Evolutionary conservation across 1,140 invertebrate genomes (phyloP).

Genomic region (Drosophila kurseongensis): DNA sequence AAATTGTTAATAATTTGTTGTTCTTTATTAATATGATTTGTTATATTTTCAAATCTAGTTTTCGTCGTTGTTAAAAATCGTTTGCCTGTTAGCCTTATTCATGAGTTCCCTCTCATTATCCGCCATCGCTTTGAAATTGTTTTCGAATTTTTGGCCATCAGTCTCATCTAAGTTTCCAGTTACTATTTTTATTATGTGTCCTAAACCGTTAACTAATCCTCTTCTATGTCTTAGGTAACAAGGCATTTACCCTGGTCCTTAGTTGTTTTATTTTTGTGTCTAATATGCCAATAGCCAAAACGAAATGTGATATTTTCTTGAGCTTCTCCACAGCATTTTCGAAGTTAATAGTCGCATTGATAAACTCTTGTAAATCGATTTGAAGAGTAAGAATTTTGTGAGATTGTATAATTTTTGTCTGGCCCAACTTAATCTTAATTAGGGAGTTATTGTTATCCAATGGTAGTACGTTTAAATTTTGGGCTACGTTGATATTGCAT

Average conservation of each 20-base stretch:
- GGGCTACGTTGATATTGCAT: background rate
- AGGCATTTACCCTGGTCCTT: background rate
- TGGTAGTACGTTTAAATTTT: background rate
- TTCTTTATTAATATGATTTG: background rate
- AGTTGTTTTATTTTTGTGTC: background rate
- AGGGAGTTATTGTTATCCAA: background rate
- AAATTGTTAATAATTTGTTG: constrained; percentile 3
- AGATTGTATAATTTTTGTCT: background rate
- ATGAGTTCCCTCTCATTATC: background rate
- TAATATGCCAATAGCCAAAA: background rate
- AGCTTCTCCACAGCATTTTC: background rate
- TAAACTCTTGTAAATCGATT: background rate
- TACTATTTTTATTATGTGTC: constrained; percentile 1
- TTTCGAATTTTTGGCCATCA: background rate
- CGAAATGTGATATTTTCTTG: background rate
- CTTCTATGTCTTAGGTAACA: background rate
- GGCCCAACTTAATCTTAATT: background rate
- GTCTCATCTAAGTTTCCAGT: background rate
- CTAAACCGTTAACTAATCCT: background rate
- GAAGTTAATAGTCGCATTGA: background rate
- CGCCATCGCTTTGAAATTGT: background rate
- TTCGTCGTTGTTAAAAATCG: no score
- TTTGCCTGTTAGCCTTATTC: background rate
- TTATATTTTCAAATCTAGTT: background rate
- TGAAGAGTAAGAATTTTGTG: background rate